These are phyloP conservation scores for Drosophila quadrilineata DNA, from an alignment of 1,140 invertebrate genomes.

Conservation along the genomic window DNA sequence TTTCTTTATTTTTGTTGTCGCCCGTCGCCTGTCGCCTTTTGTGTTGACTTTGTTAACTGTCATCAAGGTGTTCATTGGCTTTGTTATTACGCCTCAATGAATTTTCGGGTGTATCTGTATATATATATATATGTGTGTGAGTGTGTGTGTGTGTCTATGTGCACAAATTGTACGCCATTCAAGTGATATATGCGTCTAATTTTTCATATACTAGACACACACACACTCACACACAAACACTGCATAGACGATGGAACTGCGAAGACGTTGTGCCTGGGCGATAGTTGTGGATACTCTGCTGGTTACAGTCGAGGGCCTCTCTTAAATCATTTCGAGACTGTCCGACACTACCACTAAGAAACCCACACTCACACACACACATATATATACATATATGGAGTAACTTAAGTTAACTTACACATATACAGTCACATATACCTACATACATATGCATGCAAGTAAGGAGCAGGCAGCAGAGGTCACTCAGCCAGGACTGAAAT, in stretches of 20 bases:
- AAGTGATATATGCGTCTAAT: conserved; percentile 51
- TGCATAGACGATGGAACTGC: neutral
- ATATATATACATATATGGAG: neutral
- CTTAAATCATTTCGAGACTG: conserved; percentile 37
- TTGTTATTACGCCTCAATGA: conserved; percentile 77
- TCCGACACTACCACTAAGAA: neutral
- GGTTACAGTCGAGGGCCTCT: conserved; percentile 32
- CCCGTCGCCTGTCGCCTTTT: neutral
- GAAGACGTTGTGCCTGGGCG: too few relatives aligned
- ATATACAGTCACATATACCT: neutral
- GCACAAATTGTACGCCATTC: conserved; percentile 49
- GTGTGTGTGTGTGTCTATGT: conserved; percentile 12
- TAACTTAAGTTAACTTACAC: too few relatives aligned
- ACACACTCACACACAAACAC: neutral
- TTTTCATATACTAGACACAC: conserved; percentile 48
- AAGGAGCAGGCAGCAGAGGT: conserved; percentile 3
- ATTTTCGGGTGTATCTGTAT: conserved; percentile 50
- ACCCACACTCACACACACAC: neutral
- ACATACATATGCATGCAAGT: too few relatives aligned
- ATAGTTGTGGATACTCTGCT: conserved; percentile 5
- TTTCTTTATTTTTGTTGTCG: conserved; percentile 10
- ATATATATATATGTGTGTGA: too few relatives aligned
- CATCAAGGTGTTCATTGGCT: conserved; percentile 78
- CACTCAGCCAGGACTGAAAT: neutral
- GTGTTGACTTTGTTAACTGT: conserved; percentile 56